Conservation (phyloP, 1,140 invertebrate genomes). For the Capitella teleta region DNA sequence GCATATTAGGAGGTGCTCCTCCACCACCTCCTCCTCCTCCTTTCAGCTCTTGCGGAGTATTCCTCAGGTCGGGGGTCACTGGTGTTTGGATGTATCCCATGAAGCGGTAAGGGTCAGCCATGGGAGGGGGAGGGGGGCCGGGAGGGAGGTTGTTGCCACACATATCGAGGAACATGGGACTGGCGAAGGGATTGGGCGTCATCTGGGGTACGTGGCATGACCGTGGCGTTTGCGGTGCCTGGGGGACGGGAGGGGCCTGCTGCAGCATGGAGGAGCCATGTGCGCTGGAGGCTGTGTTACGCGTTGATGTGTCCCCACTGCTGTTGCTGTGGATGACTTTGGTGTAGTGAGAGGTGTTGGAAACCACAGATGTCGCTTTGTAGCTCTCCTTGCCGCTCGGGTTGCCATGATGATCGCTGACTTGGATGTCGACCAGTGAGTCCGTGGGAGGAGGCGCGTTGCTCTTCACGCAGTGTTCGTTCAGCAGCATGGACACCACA, state of each 20-base stretch:
- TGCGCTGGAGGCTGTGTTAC: not conserved
- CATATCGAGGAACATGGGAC: not conserved
- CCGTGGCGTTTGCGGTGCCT: too few relatives aligned
- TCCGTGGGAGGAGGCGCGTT: not conserved
- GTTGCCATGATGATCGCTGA: not conserved
- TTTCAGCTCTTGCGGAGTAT: not conserved
- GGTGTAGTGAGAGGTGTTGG: not conserved
- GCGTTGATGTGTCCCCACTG: not conserved
- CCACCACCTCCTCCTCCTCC: not conserved
- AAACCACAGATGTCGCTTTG: not conserved
- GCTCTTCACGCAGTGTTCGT: slow-evolving; percentile 9
- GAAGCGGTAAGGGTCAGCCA: not conserved
- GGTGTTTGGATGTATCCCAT: not conserved
- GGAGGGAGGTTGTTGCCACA: too few relatives aligned
- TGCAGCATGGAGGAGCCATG: too few relatives aligned
- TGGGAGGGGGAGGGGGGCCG: not conserved
- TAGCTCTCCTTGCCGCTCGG: not conserved
- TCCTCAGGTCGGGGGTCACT: not conserved
- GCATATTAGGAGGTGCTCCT: not conserved
- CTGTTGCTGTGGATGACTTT: not conserved
- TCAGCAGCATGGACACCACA: slow-evolving; percentile 8
- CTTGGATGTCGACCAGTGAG: too few relatives aligned
- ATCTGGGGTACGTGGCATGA: too few relatives aligned
- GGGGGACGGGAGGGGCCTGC: too few relatives aligned
- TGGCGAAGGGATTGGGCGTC: not conserved